phyloP scores from a whole-genome alignment of 92 coral and sea anemone genomes.

The Phenganax subtilis region DNA sequence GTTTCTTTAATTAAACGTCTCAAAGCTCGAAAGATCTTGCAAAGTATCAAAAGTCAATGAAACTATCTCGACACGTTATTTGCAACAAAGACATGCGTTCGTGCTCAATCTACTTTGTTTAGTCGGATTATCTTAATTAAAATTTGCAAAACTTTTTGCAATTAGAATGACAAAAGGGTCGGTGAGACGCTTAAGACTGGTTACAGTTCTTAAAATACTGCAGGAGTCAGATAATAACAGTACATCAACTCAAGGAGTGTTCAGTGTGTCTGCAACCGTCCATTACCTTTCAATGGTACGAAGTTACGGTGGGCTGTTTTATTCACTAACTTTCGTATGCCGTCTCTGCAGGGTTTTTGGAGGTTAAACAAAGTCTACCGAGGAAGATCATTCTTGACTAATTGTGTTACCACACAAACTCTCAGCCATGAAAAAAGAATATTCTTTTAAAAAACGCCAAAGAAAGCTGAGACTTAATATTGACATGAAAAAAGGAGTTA shows the following conservation, averaged over 20 bases:
- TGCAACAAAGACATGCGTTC: slow-evolving; percentile 6
- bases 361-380: no score
- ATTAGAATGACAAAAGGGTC: neutral
- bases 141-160: slow-evolving; percentile 1
- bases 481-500: neutral
- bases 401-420: no score
- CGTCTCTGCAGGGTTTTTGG: no score
- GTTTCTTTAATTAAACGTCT: neutral
- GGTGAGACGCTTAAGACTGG: neutral
- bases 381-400: no score
- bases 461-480: neutral
- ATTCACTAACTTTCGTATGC: no score
- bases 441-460: no score
- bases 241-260: neutral
- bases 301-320: no score
- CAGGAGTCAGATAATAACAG: slow-evolving; percentile 10
- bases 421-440: no score
- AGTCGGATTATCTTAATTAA: neutral
- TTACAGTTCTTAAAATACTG: slow-evolving; percentile 14
- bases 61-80: neutral
- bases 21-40: neutral
- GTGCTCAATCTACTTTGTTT: neutral
- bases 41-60: neutral
- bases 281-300: no score
- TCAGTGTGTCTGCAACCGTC: no score